Percentiles rank a stretch among this genome's conserved stretches.
These are phyloP conservation scores for Solenopsis invicta DNA, from an alignment of 1,140 invertebrate species.

Conservation along the genomic window DNA sequence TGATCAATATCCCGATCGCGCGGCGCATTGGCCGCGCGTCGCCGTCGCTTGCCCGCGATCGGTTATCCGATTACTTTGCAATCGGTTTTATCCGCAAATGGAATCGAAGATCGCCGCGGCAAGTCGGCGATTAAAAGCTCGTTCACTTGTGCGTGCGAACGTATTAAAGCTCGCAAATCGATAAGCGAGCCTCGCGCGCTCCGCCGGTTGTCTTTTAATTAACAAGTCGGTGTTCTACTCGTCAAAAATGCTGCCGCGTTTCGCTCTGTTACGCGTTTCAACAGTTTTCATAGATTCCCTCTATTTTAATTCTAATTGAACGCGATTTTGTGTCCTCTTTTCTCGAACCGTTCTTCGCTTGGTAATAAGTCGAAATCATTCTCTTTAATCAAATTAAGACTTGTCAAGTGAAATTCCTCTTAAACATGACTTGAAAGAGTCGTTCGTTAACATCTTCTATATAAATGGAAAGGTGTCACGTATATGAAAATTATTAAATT, in stretches of 20 bases:
- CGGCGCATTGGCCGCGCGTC: slow-evolving; percentile 3
- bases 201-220: slow-evolving; percentile 58
- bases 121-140: slow-evolving; percentile 67
- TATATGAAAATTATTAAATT: background rate
- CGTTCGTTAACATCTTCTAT: no score
- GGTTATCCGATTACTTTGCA: slow-evolving; percentile 65
- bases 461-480: background rate
- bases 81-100: slow-evolving; percentile 67
- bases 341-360: slow-evolving; percentile 8
- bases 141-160: slow-evolving; percentile 32
- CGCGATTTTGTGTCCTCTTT: background rate
- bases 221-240: slow-evolving; percentile 36
- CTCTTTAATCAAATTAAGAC: background rate
- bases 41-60: slow-evolving; percentile 37
- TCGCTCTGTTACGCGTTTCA: background rate
- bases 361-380: background rate
- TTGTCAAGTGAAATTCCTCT: background rate
- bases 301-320: slow-evolving; percentile 15
- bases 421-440: background rate
- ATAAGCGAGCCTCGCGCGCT: slow-evolving; percentile 39
- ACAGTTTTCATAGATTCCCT: background rate
- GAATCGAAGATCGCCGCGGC: slow-evolving; percentile 58
- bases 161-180: slow-evolving; percentile 55
- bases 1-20: slow-evolving; percentile 43
- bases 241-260: slow-evolving; percentile 11